Evolutionary conservation across 2,113 vertebrate genomes (phyloP).

Genomic region (Pipa parva): DNA sequence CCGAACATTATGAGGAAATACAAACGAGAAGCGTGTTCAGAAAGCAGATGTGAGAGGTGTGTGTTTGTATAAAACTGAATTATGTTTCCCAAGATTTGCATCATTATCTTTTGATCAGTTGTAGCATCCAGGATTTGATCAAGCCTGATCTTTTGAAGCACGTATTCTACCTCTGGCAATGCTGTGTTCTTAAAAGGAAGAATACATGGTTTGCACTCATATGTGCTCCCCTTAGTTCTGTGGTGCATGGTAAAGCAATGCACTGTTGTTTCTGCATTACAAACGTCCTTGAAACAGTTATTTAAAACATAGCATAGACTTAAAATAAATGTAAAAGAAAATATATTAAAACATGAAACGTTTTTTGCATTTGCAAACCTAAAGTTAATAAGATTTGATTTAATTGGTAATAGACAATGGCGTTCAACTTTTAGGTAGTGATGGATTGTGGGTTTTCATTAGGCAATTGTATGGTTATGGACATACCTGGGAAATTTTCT

Average conservation of each 20-base stretch:
- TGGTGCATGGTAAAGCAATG: constrained; percentile 7
- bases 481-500: too few species aligned
- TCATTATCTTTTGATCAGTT: constrained; percentile 30
- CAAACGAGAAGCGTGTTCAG: constrained; percentile 30
- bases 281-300: constrained; percentile 21
- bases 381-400: too few species aligned
- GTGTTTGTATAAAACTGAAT: constrained; percentile 39
- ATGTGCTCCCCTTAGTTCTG: constrained; percentile 20
- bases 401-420: too few species aligned
- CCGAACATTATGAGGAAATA: constrained; percentile 30
- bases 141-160: constrained; percentile 32
- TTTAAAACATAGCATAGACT: constrained; percentile 1
- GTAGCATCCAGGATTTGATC: constrained; percentile 17
- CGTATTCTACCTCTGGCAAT: constrained; percentile 38
- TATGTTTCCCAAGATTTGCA: constrained; percentile 36
- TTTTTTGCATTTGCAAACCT: too few species aligned
- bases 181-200: constrained; percentile 28
- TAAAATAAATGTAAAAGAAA: not conserved
- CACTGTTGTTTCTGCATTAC: constrained; percentile 1
- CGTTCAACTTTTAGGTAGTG: too few species aligned
- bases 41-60: constrained; percentile 32
- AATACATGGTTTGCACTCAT: constrained; percentile 16
- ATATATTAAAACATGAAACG: too few species aligned
- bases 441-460: too few species aligned
- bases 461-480: too few species aligned